Conservation (phyloP, 2,113 vertebrate genomes). For the Erpornis zantholeuca region DNA sequence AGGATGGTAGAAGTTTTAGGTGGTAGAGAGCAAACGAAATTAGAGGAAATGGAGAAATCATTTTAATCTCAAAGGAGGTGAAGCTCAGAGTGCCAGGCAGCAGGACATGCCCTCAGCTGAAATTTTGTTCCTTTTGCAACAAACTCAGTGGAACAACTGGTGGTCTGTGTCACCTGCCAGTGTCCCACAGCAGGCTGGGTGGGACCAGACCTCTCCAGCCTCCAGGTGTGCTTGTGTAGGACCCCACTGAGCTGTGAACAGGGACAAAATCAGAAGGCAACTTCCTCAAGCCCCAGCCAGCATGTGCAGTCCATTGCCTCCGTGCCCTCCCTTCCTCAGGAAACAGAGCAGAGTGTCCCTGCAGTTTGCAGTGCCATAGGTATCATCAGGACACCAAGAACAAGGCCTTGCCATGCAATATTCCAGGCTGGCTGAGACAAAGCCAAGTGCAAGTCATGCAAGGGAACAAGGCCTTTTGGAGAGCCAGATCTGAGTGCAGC, state of each 20-base stretch:
- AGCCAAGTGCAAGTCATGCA: neutral
- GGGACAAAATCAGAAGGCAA: neutral
- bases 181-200: neutral
- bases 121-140: neutral
- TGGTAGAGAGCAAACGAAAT: neutral
- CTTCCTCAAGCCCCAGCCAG: neutral
- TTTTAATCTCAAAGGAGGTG: neutral
- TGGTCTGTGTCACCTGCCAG: neutral
- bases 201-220: neutral
- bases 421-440: neutral
- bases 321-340: neutral
- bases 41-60: neutral
- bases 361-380: neutral
- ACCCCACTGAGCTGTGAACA: neutral
- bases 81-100: neutral
- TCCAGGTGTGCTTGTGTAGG: neutral
- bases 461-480: neutral
- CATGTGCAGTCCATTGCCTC: neutral
- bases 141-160: neutral
- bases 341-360: neutral
- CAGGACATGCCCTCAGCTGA: neutral
- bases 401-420: neutral
- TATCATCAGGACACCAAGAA: neutral
- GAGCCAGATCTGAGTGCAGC: neutral
- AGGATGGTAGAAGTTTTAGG: neutral